Conservation (phyloP, 2,797 vertebrate genomes). For the Enteromius afrohamiltoni region DNA sequence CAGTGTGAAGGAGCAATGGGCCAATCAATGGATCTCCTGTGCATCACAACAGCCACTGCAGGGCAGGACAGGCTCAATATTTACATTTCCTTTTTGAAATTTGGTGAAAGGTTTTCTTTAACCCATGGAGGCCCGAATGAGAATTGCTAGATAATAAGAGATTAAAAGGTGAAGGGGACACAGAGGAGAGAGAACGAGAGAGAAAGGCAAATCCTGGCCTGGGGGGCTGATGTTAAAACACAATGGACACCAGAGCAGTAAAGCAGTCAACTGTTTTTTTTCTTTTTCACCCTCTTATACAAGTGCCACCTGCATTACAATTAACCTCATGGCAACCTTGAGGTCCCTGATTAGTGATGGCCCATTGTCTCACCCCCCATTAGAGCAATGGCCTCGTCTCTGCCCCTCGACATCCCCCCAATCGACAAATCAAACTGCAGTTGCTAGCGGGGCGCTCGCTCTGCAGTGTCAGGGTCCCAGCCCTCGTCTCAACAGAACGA, state of each 20-base stretch:
- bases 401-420: slow-evolving; percentile 66
- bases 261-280: slow-evolving; percentile 88
- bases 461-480: slow-evolving; percentile 67
- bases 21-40: slow-evolving; percentile 67
- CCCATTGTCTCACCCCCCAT: slow-evolving; percentile 88
- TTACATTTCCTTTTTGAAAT: slow-evolving; percentile 82
- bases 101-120: slow-evolving; percentile 79
- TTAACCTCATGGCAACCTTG: slow-evolving; percentile 94
- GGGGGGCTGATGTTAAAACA: slow-evolving; percentile 87
- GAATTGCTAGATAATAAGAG: slow-evolving; percentile 82
- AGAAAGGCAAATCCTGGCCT: slow-evolving; percentile 85
- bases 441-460: slow-evolving; percentile 79
- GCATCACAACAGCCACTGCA: slow-evolving; percentile 78
- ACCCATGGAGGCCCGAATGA: slow-evolving; percentile 75
- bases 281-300: slow-evolving; percentile 63
- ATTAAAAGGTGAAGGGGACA: slow-evolving; percentile 83
- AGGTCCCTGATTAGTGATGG: slow-evolving; percentile 95
- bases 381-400: slow-evolving; percentile 85
- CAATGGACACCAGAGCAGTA: slow-evolving; percentile 85
- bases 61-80: slow-evolving; percentile 77
- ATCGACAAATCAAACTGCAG: slow-evolving; percentile 87
- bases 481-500: slow-evolving; percentile 74
- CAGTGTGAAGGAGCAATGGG: slow-evolving; percentile 67
- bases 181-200: slow-evolving; percentile 72
- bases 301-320: slow-evolving; percentile 90